Evolutionary conservation across 2,888 invertebrate genomes (phyloP), one percentile per base, ranked within the genome.

Genomic region (Blastobasis adustella): DNA sequence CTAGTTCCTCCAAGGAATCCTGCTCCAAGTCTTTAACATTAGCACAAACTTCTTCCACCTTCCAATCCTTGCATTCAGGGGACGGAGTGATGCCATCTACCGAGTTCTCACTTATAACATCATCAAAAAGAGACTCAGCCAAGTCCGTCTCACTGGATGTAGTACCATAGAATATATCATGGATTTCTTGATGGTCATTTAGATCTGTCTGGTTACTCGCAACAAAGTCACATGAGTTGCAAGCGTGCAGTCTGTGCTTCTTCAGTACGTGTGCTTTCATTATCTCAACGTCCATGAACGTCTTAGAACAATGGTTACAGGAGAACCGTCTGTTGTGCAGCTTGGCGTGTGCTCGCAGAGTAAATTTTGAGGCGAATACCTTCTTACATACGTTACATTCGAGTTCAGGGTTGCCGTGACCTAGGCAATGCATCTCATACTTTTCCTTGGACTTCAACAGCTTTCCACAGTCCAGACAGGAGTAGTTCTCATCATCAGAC

Each of bases 351-450:
- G 74, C 76, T 10, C 82, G 77, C 4, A 89, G 63, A 6, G 82
- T 82, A 51, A 79, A 82, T 55, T 87, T 85, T 9, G 88, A 80
- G 0, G 87, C 83, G 63, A 85, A 89, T 0, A 89, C 87, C 65
- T 89, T 89, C 10, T 69, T 73, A 63, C 89, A 89, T 55, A 74
- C 76, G 8, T 66, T 60, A 55, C 89, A 89, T 67, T 89, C 87
- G 5, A 82, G 53, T 0, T 89, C 82, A 0, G 89, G 89, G 61
- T 89, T 74, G 0, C 87, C 87, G 52, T 89, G 89, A 0, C 79
- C 80, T 37, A 76, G 63, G 57, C 77, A 73, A 61, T 89, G 89
- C 9, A 65, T 59, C 44, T 82, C 76, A 53, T 79, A 84, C 57
- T 87, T 88, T 49, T 74, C 66, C 49, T 73, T 69, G 10, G 56